Conservation (phyloP, 2,113 vertebrate genomes). For the Anarhynchus alexandrinus region DNA sequence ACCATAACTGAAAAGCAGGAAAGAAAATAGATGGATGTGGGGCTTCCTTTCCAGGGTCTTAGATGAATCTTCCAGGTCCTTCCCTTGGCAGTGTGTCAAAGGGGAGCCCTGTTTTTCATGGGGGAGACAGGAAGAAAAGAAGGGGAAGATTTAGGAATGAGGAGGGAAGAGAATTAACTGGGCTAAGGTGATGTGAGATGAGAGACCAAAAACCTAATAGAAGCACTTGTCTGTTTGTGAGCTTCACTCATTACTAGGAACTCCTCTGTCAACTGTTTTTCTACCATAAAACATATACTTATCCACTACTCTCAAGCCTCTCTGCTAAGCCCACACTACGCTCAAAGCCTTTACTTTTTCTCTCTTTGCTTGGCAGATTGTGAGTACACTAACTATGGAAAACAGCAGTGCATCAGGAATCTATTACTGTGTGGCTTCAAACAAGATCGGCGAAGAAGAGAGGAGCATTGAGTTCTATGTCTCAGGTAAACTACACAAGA, state of each 20-base stretch:
- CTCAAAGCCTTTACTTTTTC: neutral
- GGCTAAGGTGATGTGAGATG: neutral
- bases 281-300: neutral
- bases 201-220: neutral
- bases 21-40: neutral
- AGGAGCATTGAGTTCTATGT: slow-evolving; percentile 78
- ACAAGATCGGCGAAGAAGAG: slow-evolving; percentile 60
- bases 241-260: neutral
- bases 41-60: neutral
- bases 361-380: slow-evolving; percentile 62
- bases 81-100: neutral
- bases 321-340: neutral
- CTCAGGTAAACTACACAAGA: slow-evolving; percentile 68
- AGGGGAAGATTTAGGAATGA: neutral
- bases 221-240: neutral
- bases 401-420: slow-evolving; percentile 75
- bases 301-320: neutral
- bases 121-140: neutral
- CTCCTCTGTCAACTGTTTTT: neutral
- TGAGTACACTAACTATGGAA: slow-evolving; percentile 76
- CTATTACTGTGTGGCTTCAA: slow-evolving; percentile 78
- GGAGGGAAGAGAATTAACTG: neutral
- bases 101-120: neutral
- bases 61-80: neutral
- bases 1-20: neutral